Percentiles rank a stretch among this genome's conserved stretches.
Conservation (phyloP, 2,113 vertebrate species). For the Caranx melampygus region DNA sequence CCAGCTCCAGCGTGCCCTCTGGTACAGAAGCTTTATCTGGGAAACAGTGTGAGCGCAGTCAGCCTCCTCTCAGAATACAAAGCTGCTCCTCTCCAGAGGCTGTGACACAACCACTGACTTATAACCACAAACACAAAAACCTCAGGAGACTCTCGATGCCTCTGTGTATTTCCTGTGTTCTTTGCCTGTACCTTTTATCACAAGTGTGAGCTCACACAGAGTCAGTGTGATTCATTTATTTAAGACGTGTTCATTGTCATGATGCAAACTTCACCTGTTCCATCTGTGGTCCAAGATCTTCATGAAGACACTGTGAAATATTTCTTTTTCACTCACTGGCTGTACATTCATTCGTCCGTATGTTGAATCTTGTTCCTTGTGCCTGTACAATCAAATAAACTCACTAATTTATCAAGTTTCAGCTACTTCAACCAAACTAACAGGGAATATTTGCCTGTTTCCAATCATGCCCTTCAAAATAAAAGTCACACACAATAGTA, state of each 20-base stretch:
- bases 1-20: too few relatives aligned
- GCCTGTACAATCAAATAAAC: constrained; percentile 49
- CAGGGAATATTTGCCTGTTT: too few relatives aligned
- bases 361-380: background rate
- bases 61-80: too few relatives aligned
- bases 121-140: background rate
- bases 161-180: background rate
- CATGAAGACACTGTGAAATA: constrained; percentile 5
- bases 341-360: background rate
- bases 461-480: too few relatives aligned
- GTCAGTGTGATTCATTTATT: background rate
- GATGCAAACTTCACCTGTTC: background rate
- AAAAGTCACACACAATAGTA: too few relatives aligned
- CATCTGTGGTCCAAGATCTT: constrained; percentile 13
- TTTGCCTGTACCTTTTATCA: background rate
- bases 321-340: background rate
- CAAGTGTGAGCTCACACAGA: background rate
- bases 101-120: background rate
- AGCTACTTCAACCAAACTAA: background rate
- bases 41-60: constrained; percentile 19
- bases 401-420: background rate
- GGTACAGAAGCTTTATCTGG: too few relatives aligned
- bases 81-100: too few relatives aligned
- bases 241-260: background rate
- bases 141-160: background rate